A percentile compares a stretch with the other conserved stretches of the same genome.
These are phyloP conservation scores for Orchestia grillus DNA, from an alignment of 1,140 invertebrate genomes.

Conservation along the genomic window DNA sequence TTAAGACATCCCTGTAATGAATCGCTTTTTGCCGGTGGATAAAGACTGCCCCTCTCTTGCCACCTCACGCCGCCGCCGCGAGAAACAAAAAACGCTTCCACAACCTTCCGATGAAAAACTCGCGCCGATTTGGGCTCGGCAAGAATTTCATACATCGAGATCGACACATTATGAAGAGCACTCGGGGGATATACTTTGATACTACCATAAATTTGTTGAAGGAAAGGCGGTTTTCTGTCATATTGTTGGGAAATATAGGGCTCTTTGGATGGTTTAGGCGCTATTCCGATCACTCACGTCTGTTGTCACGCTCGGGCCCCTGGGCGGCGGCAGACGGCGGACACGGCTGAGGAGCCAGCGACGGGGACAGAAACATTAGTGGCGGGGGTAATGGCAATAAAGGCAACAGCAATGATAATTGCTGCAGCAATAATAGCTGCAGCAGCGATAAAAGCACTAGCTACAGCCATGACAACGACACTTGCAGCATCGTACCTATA, in stretches of 20 bases:
- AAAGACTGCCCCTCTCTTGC: not conserved
- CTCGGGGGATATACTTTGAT: not conserved
- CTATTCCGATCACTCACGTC: not conserved
- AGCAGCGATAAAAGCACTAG: too few relatives aligned
- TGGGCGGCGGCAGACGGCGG: not conserved
- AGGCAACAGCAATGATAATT: too few relatives aligned
- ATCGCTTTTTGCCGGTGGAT: not conserved
- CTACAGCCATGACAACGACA: too few relatives aligned
- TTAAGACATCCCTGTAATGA: not conserved
- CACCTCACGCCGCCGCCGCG: not conserved
- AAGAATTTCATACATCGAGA: not conserved
- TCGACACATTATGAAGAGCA: not conserved
- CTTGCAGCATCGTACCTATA: too few relatives aligned
- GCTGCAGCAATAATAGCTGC: too few relatives aligned
- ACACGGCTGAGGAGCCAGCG: not conserved
- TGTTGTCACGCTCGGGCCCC: not conserved
- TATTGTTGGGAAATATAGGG: not conserved
- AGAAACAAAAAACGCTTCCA: not conserved
- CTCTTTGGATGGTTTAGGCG: not conserved
- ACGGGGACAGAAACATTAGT: not conserved
- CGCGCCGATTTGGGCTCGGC: not conserved
- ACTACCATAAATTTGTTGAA: not conserved
- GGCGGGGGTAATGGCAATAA: too few relatives aligned
- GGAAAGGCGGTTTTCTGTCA: not conserved
- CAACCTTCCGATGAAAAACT: not conserved